These are phyloP conservation scores for Forbesichthys papilliferus DNA, from an alignment of 2,113 vertebrate species.

Conservation along the genomic window DNA sequence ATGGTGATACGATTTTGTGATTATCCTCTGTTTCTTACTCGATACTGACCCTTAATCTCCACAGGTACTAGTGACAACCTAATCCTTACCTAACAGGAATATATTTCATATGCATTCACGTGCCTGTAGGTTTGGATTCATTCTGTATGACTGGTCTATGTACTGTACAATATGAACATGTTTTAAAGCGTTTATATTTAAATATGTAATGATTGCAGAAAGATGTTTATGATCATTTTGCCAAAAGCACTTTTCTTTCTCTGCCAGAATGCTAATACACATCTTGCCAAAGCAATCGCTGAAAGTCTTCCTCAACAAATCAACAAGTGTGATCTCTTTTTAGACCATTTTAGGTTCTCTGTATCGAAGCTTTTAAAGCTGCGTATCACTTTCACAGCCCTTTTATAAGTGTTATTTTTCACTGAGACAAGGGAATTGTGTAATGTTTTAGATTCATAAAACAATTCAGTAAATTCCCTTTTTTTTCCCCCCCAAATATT, in stretches of 20 bases:
- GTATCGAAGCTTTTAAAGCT: too few relatives aligned
- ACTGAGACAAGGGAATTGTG: too few relatives aligned
- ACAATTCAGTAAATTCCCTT: conserved; percentile 9
- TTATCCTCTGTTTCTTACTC: not conserved
- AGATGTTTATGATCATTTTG: conserved; percentile 20
- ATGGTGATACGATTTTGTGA: not conserved
- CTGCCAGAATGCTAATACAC: conserved; percentile 18
- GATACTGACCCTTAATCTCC: too few relatives aligned
- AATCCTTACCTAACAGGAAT: too few relatives aligned
- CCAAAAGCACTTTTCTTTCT: conserved; percentile 40
- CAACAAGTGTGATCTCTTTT: conserved; percentile 13
- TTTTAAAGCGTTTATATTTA: conserved; percentile 18
- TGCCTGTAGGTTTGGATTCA: too few relatives aligned
- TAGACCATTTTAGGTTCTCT: too few relatives aligned
- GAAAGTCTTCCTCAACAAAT: conserved; percentile 32
- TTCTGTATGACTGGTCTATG: too few relatives aligned
- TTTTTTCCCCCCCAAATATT: not conserved
- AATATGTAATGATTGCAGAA: not conserved
- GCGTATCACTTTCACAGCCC: too few relatives aligned
- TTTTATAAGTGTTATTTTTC: conserved; percentile 11
- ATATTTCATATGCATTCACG: too few relatives aligned
- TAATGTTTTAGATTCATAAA: conserved; percentile 1
- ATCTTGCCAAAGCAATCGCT: conserved; percentile 5
- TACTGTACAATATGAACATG: too few relatives aligned
- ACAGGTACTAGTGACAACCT: too few relatives aligned